Percentiles rank a stretch among this genome's conserved stretches.
These are phyloP conservation scores for Chaetodon auriga DNA, from an alignment of 2,113 vertebrate species.

Conservation along the genomic window DNA sequence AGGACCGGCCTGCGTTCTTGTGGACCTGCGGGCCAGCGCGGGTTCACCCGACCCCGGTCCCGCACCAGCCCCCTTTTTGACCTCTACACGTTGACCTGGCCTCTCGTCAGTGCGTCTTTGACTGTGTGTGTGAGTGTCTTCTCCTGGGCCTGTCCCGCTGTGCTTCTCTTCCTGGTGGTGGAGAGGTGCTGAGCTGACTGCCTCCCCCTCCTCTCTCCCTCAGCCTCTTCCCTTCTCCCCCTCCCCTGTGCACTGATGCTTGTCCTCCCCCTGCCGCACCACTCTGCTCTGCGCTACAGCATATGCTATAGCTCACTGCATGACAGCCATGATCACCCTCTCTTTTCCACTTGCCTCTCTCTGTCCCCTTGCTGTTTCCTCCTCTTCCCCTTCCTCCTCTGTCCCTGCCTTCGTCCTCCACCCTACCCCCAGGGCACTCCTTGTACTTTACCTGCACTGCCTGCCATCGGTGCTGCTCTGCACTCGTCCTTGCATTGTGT, in stretches of 20 bases:
- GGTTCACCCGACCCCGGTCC: constrained; percentile 45
- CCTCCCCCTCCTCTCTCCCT: constrained; percentile 54
- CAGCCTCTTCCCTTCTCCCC: constrained; percentile 46
- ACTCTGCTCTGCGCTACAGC: constrained; percentile 78
- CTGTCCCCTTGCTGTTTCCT: constrained; percentile 31
- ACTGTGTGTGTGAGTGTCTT: constrained; percentile 53
- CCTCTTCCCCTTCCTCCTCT: constrained; percentile 31
- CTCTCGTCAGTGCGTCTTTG: constrained; percentile 37
- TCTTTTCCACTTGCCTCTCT: constrained; percentile 53
- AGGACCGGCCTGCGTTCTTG: constrained; percentile 33
- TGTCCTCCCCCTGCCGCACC: constrained; percentile 79
- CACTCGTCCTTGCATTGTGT: constrained; percentile 77
- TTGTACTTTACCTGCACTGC: constrained; percentile 73
- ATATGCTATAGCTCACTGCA: constrained; percentile 80
- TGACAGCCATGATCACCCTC: constrained; percentile 78
- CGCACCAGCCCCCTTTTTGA: constrained; percentile 65
- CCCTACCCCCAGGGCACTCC: constrained; percentile 71
- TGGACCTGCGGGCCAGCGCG: constrained; percentile 21
- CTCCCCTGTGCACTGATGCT: constrained; percentile 75
- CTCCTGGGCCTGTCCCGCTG: constrained; percentile 66
- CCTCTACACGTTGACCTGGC: constrained; percentile 71
- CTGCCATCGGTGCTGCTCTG: constrained; percentile 64
- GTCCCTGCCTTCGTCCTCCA: constrained; percentile 62
- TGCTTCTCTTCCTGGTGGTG: constrained; percentile 56
- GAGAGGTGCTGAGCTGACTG: constrained; percentile 76